phyloP scores from a whole-genome alignment of 2,113 vertebrate species.

The Alouatta palliata region DNA sequence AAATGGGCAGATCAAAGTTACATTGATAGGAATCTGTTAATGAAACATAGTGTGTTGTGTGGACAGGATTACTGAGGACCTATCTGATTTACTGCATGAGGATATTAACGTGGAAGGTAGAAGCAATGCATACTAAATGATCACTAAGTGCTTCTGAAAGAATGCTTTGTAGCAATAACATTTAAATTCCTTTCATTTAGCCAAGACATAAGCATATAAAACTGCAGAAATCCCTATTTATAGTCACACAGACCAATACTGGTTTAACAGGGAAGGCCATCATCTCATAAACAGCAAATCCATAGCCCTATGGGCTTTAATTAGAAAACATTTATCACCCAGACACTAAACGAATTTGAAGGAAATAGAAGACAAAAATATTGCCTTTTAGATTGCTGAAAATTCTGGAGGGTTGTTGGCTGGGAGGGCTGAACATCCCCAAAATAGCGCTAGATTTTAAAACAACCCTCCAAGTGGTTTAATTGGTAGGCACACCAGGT shows the following conservation, averaged over 20 bases:
- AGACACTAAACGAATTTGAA: slow-evolving; percentile 44
- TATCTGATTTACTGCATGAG: slow-evolving; percentile 21
- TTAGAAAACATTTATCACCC: slow-evolving; percentile 64
- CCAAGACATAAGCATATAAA: slow-evolving; percentile 6
- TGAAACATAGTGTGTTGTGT: slow-evolving; percentile 15
- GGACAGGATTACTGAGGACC: slow-evolving; percentile 19
- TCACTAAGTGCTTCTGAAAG: neutral
- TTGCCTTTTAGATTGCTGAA: slow-evolving; percentile 26
- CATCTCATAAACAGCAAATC: slow-evolving; percentile 33
- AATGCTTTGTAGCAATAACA: neutral
- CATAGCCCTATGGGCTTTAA: neutral
- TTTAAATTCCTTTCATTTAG: slow-evolving; percentile 62
- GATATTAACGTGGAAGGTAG: neutral
- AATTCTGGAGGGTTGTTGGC: neutral
- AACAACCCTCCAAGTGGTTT: neutral
- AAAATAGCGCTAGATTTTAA: slow-evolving; percentile 17
- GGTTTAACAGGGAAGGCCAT: neutral
- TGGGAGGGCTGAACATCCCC: neutral
- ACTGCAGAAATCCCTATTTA: neutral
- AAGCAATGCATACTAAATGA: neutral
- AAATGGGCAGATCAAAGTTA: slow-evolving; percentile 63
- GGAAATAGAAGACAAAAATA: slow-evolving; percentile 55
- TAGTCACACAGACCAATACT: neutral
- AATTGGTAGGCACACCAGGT: neutral
- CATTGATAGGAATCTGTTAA: slow-evolving; percentile 60